These are phyloP conservation scores for Stramonita haemastoma DNA, from an alignment of 2,888 invertebrate genomes.

Conservation along the genomic window DNA sequence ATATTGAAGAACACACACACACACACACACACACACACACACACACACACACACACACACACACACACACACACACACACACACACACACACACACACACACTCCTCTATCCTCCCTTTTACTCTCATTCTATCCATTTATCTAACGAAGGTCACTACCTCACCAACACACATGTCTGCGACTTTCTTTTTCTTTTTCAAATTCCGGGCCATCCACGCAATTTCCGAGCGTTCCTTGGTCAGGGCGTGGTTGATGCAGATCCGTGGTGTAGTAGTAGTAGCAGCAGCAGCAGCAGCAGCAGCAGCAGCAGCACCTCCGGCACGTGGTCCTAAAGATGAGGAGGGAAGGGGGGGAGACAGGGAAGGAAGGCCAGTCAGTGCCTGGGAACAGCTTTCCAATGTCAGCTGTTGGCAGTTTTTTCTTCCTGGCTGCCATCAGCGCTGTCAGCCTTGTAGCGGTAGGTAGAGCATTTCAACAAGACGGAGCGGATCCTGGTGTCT, in stretches of 20 bases:
- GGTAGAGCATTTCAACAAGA: too few relatives aligned
- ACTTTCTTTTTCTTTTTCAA: neutral
- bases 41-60: conserved; percentile 22
- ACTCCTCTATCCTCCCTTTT: neutral
- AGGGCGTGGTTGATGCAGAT: neutral
- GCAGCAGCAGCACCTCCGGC: too few relatives aligned
- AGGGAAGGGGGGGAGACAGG: too few relatives aligned
- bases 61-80: conserved; percentile 31
- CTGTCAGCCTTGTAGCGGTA: too few relatives aligned
- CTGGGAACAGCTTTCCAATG: too few relatives aligned
- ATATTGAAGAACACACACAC: neutral
- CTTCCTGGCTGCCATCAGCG: too few relatives aligned
- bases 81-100: neutral
- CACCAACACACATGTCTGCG: neutral
- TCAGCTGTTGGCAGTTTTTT: too few relatives aligned
- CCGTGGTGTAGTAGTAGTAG: too few relatives aligned
- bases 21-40: conserved; percentile 14
- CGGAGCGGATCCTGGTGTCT: too few relatives aligned
- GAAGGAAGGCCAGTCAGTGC: too few relatives aligned
- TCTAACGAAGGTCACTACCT: neutral
- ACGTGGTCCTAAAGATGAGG: too few relatives aligned
- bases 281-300: too few relatives aligned
- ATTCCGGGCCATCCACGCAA: neutral
- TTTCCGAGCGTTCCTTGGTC: neutral
- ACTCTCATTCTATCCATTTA: neutral